Evolutionary conservation across 2,113 vertebrate genomes (phyloP), one percentile per base, ranked within the genome.

Genomic region (Bos javanicus): DNA sequence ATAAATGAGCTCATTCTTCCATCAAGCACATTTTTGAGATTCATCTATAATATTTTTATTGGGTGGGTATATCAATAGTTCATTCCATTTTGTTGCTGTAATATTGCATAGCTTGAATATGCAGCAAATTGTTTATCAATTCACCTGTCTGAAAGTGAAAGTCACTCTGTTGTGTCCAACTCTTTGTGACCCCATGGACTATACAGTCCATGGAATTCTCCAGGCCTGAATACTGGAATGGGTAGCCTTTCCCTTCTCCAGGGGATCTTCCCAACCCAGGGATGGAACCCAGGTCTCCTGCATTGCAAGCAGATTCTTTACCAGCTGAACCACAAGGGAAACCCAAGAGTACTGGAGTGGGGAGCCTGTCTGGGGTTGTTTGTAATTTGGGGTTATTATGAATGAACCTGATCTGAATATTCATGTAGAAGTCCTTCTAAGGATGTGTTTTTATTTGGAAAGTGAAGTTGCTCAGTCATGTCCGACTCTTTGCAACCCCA

Each of bases 91-190:
- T 71, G 25, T 83, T 17, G 62, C 30, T 92, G 15, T 19, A 54
- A 74, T 48, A 28, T 39, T 30, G 25, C 10, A 30, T 46, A 48
- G 17, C 7, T 48, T 52, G 64, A 84, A 30, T 80, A 30, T 36
- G 19, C 4, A 50, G 67, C 54, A 48, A 60, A 64, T 78, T 46
- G 11, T 36, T 89, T 84, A 57, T 87, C 59, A 81, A 4, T 39
- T 84, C 50, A 71, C 74, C 30, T 48, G 0, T 43, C 50, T 46
- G 67, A 74, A 74, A 39, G 67, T 74, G n/a, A 74, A 71, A 71
- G 67, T 39, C 0, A 0, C 67, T 39, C 67, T 16, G 0, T n/a
- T 64, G 62, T 64, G 62, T n/a, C 62, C 3, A 1, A n/a, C 62
- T 64, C 62, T 33, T 64, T 64, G 15, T n/a, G 33, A 64, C 30